Base-by-base conservation (phyloP, 1,140 invertebrate species). In the Brachionus calyciflorus region DNA sequence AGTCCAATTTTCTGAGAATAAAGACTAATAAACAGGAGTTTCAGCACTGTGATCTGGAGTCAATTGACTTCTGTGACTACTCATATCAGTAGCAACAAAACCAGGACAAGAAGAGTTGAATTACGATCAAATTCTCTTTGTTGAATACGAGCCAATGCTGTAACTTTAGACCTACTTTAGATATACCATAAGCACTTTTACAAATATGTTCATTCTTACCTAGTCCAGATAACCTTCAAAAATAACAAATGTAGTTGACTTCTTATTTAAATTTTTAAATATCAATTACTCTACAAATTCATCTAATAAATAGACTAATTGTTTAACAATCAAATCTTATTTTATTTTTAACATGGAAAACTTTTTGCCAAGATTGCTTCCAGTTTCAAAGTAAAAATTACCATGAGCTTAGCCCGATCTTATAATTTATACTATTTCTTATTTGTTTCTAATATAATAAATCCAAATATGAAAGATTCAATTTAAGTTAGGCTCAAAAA, bases 61-160 rank as follows among this genome's bases (percentile, higher is more conserved):
- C 9, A 90, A 82, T 0, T 80, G 82, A 3, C 91, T 90, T 80
- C 88, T 89, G 78, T 90, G 89, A 46, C 87, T 89, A 1, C 88
- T 86, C 90, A 92, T 90, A 79, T 91, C 90, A 1, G 91, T 92
- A 79, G 88, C 87, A 5, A 91, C 90, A 83, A 89, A 91, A 0
- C 88, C 88, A 30, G 87, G 87, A 80, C 85, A 84, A 77, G 82
- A 82, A 55, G 87, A 83, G 86, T 91, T 91, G 0, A 91, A 79
- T 89, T 86, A 1, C 79, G 78, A 73, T 88, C 81, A 79, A 91
- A 88, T 73, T 88, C 82, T 78, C 86, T 83, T 76, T 91, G 89
- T 78, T 91, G 90, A 33, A 91, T 87, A 60, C 86, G 86, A 14
- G 88, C 85, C 77, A 91, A 81, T 5, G 89, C 87, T 60, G 84